A percentile compares a stretch with the other conserved stretches of the same genome.
Conservation (phyloP, 2,888 invertebrate genomes). For the Idaea dimidiata region DNA sequence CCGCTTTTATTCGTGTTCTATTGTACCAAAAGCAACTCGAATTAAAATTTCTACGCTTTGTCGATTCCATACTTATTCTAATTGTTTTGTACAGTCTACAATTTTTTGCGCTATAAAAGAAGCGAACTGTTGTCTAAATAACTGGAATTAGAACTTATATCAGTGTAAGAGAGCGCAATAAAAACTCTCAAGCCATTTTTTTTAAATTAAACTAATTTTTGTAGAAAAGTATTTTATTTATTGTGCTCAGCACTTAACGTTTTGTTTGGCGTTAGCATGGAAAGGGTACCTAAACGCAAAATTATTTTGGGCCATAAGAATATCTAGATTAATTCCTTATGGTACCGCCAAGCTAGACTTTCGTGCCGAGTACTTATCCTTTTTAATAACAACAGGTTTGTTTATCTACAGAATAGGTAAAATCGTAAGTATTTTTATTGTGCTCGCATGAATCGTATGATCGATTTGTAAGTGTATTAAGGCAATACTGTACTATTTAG, state of each 20-base stretch:
- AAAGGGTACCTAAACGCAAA: background rate
- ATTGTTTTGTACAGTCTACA: background rate
- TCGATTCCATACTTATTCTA: background rate
- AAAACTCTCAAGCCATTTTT: conserved; percentile 29
- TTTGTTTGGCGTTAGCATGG: background rate
- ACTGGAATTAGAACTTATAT: conserved; percentile 18
- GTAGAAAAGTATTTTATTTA: conserved; percentile 30
- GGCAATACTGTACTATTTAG: too few relatives aligned
- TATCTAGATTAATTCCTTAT: background rate
- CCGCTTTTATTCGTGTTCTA: too few relatives aligned
- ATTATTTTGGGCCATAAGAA: background rate
- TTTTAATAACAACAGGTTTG: too few relatives aligned
- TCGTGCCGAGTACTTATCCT: background rate
- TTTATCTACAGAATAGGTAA: too few relatives aligned
- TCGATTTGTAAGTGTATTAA: too few relatives aligned
- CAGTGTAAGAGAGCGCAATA: conserved; percentile 29
- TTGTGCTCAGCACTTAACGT: background rate
- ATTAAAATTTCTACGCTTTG: background rate
- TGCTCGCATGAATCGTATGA: too few relatives aligned
- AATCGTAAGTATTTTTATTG: too few relatives aligned
- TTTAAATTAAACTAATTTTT: conserved; percentile 30
- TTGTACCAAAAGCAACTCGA: too few relatives aligned
- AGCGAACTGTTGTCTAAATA: conserved; percentile 2
- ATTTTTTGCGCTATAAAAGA: too few relatives aligned
- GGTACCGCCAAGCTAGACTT: background rate